A percentile compares a stretch with the other conserved stretches of the same genome.
Conservation (phyloP, 2,797 vertebrate species). For the Helicolenus hilgendorfi region DNA sequence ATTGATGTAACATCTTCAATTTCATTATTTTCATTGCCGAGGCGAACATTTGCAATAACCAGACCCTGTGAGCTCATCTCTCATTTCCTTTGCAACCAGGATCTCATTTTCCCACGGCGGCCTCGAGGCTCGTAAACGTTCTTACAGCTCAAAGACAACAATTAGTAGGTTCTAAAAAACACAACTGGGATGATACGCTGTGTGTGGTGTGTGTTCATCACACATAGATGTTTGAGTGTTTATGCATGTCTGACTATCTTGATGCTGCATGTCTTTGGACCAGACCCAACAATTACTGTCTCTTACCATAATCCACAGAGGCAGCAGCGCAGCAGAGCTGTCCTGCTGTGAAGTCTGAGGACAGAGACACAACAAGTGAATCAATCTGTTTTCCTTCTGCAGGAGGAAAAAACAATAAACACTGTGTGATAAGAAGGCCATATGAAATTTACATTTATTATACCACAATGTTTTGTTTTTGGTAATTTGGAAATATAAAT, state of each 20-base stretch:
- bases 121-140: background rate
- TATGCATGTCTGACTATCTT: background rate
- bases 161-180: background rate
- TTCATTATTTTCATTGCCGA: constrained; percentile 16
- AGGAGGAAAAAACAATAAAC: background rate
- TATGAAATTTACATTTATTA: background rate
- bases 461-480: no score
- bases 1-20: constrained; percentile 33
- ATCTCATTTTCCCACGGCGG: background rate
- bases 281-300: no score
- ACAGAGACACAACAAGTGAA: background rate
- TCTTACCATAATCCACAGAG: background rate
- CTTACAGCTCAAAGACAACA: background rate
- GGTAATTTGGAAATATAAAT: background rate
- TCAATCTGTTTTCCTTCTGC: background rate
- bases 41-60: constrained; percentile 25
- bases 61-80: background rate
- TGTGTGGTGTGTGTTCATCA: no score
- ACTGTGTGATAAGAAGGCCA: background rate
- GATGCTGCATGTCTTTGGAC: background rate
- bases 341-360: background rate
- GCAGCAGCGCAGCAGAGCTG: background rate
- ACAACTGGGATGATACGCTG: background rate
- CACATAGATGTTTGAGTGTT: background rate
- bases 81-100: constrained; percentile 29